Evolutionary conservation across 2,888 invertebrate species (phyloP).

Genomic region (Podotricha telesiphe): DNA sequence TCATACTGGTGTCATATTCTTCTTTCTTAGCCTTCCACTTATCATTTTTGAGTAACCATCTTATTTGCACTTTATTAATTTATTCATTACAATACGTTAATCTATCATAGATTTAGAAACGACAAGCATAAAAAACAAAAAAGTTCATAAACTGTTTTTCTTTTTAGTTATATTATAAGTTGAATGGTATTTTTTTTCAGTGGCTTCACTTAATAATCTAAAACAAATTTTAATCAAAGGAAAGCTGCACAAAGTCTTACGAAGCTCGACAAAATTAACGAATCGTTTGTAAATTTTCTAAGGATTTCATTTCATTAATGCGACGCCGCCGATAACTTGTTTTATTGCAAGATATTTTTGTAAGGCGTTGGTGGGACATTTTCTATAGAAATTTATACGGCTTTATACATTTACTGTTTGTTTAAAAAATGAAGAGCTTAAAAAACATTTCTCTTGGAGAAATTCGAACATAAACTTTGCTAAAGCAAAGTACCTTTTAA

Average conservation of each 20-base stretch:
- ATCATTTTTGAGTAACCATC: too few species aligned
- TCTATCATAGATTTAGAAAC: too few species aligned
- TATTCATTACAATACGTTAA: too few species aligned
- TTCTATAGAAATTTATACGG: neutral
- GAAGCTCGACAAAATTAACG: constrained; percentile 54
- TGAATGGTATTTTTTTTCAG: neutral
- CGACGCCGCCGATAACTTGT: constrained; percentile 43
- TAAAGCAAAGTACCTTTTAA: neutral
- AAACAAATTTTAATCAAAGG: constrained; percentile 46
- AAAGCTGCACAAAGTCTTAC: constrained; percentile 42
- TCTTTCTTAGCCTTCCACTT: too few species aligned
- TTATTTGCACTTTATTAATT: too few species aligned
- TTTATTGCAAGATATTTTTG: constrained; percentile 31
- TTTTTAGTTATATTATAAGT: neutral
- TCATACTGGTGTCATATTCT: too few species aligned
- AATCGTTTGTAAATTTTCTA: constrained; percentile 55
- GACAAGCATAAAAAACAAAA: too few species aligned
- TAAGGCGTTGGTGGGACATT: constrained; percentile 14
- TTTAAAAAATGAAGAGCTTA: neutral
- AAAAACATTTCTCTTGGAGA: neutral
- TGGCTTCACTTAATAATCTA: constrained; percentile 29
- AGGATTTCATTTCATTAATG: constrained; percentile 60
- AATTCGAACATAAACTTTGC: neutral
- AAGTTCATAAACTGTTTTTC: too few species aligned
- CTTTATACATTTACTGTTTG: too few species aligned